Percentiles rank a stretch among this genome's conserved stretches.
Conservation (phyloP, 2,113 vertebrate species). For the Ovis canadensis region DNA sequence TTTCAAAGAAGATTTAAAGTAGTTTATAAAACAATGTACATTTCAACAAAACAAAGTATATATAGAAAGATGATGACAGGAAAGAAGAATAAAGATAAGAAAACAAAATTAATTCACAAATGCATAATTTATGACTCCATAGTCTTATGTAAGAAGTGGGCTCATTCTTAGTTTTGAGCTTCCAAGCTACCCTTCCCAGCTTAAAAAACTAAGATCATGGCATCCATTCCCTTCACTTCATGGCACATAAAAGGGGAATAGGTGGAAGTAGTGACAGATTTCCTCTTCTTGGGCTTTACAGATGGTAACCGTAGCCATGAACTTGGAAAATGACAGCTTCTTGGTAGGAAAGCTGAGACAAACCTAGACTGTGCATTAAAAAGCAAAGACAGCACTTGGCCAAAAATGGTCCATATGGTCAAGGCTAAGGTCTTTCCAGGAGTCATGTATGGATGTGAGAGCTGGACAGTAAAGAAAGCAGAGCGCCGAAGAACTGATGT, state of each 20-base stretch:
- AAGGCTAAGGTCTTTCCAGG: neutral
- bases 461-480: neutral
- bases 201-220: neutral
- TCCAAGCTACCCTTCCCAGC: neutral
- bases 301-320: neutral
- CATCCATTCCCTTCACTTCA: neutral
- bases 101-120: neutral
- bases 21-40: neutral
- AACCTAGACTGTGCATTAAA: neutral
- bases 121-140: neutral
- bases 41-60: neutral
- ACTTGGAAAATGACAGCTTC: neutral
- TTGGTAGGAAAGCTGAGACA: neutral
- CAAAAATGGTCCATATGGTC: neutral
- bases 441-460: neutral
- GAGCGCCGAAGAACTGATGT: neutral
- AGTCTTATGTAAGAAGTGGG: neutral
- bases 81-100: neutral
- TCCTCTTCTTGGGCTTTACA: neutral
- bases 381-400: neutral
- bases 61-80: neutral
- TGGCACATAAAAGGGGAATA: neutral
- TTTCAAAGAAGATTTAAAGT: neutral
- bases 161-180: neutral
- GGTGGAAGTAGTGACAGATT: neutral